Evolutionary conservation across 2,113 vertebrate species (phyloP), one percentile per base, ranked within the genome.

Genomic region (Pseudopodoces humilis): DNA sequence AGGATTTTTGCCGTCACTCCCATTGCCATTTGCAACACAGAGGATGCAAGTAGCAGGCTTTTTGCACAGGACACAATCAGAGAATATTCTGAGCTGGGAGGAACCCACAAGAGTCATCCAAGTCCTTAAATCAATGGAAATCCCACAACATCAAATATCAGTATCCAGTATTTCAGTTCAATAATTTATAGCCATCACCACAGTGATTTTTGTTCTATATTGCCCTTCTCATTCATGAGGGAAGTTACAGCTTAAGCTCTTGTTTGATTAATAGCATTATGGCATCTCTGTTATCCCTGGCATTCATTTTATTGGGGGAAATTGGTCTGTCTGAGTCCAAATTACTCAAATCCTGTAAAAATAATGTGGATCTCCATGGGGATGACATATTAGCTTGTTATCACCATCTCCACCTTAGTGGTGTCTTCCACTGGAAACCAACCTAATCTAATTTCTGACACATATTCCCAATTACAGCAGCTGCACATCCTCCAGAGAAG

Each of bases 401-500:
- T 49, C 53, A 64, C 62, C 16, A 27, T 8, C 46, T n/a, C 37
- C 58, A 52, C 78, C 30, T 71, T 53, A 23, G 46, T 43, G 53
- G 17, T 44, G 70, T 65, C 65, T 89, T 85, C 39, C 18, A 30
- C 3, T 90, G 82, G 41, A 88, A 91, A 58, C 28, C 21, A 85
- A 58, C 6, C 17, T 79, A 50, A 85, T 71, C 52, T 68, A 23
- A 71, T 89, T 69, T 82, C 70, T 85, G 75, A 87, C 82, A 90
- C 65, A 65, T 91, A 91, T 95, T 79, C 74, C 74, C 82, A 72
- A 20, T 69, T 56, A 72, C 24, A 86, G 83, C 46, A 90, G 75
- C 88, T 93, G 71, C 94, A 69, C 58, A 62, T 21, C 62, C 68
- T 92, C 79, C 44, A 90, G 71, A 77, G 87, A 53, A 90, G 64